Conservation (phyloP, 2,888 invertebrate species). For the Apotomis capreana region DNA sequence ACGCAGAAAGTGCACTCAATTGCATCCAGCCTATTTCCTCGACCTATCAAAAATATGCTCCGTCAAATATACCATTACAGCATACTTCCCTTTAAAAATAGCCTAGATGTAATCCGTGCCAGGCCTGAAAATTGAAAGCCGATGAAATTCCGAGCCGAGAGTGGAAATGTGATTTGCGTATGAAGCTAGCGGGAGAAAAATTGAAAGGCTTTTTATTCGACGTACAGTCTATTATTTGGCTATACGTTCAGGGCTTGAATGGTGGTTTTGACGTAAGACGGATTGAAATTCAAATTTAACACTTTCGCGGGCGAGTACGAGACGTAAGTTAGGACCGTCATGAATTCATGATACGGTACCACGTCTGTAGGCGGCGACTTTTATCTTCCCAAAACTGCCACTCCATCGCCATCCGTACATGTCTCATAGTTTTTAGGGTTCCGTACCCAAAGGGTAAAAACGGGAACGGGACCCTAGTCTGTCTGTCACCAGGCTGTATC, state of each 20-base stretch:
- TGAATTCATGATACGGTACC: too few relatives aligned
- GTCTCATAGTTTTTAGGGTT: too few relatives aligned
- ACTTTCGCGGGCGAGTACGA: too few relatives aligned
- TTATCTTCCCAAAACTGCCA: too few relatives aligned
- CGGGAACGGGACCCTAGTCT: too few relatives aligned
- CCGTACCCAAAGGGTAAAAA: too few relatives aligned
- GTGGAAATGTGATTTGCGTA: slow-evolving; percentile 33
- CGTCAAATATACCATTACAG: slow-evolving; percentile 14
- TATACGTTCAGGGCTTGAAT: not conserved
- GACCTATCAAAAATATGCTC: not conserved
- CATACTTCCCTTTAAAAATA: slow-evolving; percentile 20
- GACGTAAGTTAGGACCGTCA: too few relatives aligned
- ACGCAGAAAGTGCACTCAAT: not conserved
- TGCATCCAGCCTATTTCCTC: not conserved
- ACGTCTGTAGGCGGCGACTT: too few relatives aligned
- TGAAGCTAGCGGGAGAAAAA: slow-evolving; percentile 26
- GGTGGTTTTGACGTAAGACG: not conserved
- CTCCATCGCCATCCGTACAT: too few relatives aligned
- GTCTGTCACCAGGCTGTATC: too few relatives aligned
- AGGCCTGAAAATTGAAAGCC: slow-evolving; percentile 25
- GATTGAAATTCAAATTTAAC: too few relatives aligned
- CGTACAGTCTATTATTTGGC: slow-evolving; percentile 7
- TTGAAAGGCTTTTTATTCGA: slow-evolving; percentile 13
- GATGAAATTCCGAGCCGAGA: slow-evolving; percentile 28
- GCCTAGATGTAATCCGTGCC: slow-evolving; percentile 2